phyloP scores from a whole-genome alignment of 30 jellyfish, hydroid and myxozoan species.

The Aurelia coerulea region DNA sequence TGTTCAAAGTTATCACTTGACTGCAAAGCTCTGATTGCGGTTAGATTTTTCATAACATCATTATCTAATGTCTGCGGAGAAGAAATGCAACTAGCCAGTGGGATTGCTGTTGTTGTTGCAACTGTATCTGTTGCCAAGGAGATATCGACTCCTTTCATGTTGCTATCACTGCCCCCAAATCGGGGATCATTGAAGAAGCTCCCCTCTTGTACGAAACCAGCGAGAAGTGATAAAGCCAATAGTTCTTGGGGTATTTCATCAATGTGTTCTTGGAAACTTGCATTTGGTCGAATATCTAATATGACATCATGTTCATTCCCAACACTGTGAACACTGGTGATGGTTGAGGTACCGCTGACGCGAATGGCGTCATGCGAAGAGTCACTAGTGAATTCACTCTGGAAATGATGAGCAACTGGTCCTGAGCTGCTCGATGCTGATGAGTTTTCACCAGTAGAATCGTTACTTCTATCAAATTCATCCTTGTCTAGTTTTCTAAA shows the following conservation, averaged over 20 bases:
- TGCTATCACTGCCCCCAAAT: slow-evolving; percentile 10
- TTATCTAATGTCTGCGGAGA: neutral
- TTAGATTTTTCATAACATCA: neutral
- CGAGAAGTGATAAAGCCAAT: slow-evolving; percentile 54
- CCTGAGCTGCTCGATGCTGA: neutral
- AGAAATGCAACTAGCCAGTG: neutral
- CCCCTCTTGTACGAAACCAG: slow-evolving; percentile 76
- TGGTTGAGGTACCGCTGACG: slow-evolving; percentile 70
- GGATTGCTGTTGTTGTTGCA: neutral
- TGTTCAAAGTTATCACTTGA: neutral
- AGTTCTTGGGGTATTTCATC: slow-evolving; percentile 72
- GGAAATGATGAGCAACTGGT: slow-evolving; percentile 48
- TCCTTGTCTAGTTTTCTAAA: slow-evolving; percentile 31
- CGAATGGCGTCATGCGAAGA: slow-evolving; percentile 48
- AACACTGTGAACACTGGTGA: slow-evolving; percentile 70
- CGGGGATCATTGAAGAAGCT: slow-evolving; percentile 55
- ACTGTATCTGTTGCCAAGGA: slow-evolving; percentile 5
- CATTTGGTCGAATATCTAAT: slow-evolving; percentile 53
- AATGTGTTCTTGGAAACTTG: slow-evolving; percentile 35
- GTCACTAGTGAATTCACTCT: slow-evolving; percentile 58
- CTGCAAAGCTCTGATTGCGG: neutral
- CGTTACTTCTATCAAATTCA: slow-evolving; percentile 40
- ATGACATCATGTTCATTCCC: slow-evolving; percentile 75
- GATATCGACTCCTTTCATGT: neutral
- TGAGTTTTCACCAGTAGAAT: neutral